Evolutionary conservation across 2,888 invertebrate genomes (phyloP).

Genomic region (Drosophila anomelani): DNA sequence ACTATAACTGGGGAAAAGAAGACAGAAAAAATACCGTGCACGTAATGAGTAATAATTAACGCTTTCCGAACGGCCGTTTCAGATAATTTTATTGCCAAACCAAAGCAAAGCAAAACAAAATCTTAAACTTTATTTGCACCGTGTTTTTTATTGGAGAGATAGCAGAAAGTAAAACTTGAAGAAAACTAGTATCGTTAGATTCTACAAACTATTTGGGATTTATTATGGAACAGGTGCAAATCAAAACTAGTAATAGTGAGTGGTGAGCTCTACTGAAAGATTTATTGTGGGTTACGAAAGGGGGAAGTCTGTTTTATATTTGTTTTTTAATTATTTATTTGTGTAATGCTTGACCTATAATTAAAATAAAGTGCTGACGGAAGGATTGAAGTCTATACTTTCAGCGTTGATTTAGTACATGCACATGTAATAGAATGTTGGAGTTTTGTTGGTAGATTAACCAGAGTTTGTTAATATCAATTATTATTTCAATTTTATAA

Average conservation of each 20-base stretch:
- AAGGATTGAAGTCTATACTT: not conserved
- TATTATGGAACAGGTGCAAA: not conserved
- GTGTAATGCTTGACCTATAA: not conserved
- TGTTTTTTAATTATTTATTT: not conserved
- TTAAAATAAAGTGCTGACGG: too few species aligned
- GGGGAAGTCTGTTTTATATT: not conserved
- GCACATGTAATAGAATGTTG: too few species aligned
- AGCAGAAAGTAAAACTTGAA: constrained; percentile 1
- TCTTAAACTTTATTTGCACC: constrained; percentile 34
- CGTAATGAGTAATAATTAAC: constrained; percentile 67
- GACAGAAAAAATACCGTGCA: constrained; percentile 29
- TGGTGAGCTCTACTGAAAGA: not conserved
- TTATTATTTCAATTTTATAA: too few species aligned
- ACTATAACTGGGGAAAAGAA: constrained; percentile 28
- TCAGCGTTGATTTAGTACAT: too few species aligned
- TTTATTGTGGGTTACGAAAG: not conserved
- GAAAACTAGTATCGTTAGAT: not conserved
- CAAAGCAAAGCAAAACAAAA: constrained; percentile 47
- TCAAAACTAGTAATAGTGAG: too few species aligned
- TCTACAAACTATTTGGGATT: not conserved
- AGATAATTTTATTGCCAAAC: constrained; percentile 45
- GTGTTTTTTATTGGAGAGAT: constrained; percentile 28
- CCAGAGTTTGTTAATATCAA: too few species aligned
- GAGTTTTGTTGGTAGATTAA: too few species aligned
- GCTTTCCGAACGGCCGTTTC: constrained; percentile 31